These are phyloP conservation scores for Steatornis caripensis DNA, from an alignment of 2,113 vertebrate genomes.

Conservation along the genomic window DNA sequence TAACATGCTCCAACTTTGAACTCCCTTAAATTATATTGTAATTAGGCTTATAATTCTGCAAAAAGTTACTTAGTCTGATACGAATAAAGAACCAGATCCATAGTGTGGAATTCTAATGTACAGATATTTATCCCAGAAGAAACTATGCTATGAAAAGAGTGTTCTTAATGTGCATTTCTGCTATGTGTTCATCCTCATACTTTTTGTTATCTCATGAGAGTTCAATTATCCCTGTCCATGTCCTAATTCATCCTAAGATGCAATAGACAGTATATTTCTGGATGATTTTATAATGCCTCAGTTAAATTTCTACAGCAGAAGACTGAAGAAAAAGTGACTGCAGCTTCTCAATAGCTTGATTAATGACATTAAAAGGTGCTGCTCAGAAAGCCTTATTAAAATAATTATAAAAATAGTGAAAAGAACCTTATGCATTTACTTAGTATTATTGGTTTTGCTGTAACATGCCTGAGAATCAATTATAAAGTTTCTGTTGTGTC, in stretches of 20 bases:
- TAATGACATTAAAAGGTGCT: neutral
- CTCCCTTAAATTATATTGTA: neutral
- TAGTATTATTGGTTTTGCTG: neutral
- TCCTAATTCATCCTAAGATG: neutral
- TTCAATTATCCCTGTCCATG: neutral
- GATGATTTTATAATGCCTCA: neutral
- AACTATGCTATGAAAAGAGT: neutral
- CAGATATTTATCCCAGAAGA: neutral
- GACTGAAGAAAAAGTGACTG: neutral
- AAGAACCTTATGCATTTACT: neutral
- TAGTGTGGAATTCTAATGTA: neutral
- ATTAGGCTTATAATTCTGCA: neutral
- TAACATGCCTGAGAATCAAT: slow-evolving; percentile 32
- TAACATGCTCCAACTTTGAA: neutral
- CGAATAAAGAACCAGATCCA: neutral
- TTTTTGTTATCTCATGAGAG: neutral
- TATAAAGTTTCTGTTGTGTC: neutral
- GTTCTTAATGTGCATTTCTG: neutral
- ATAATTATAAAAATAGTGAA: slow-evolving; percentile 16
- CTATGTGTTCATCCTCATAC: neutral
- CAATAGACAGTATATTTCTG: neutral
- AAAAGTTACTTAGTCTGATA: neutral
- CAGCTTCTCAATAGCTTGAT: neutral
- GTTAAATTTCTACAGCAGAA: neutral
- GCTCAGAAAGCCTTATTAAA: neutral